Percentiles rank a stretch among this genome's conserved stretches.
These are phyloP conservation scores for Ectropis grisescens DNA, from an alignment of 1,140 invertebrate species.

Conservation along the genomic window DNA sequence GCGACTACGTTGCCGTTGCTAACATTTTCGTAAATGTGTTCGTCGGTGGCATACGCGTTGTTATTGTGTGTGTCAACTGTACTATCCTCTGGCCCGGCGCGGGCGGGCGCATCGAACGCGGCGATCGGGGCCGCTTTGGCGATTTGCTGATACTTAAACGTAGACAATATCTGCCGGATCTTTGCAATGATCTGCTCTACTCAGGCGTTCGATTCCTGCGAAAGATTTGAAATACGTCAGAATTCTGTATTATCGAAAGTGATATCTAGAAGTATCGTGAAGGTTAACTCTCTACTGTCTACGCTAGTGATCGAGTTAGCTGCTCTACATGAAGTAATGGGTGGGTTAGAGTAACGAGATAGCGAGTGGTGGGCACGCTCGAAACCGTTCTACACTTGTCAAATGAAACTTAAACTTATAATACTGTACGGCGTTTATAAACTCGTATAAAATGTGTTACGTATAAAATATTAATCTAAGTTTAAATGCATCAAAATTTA, in stretches of 20 bases:
- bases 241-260: slow-evolving; percentile 25
- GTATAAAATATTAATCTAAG: slow-evolving; percentile 59
- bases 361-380: slow-evolving; percentile 20
- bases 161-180: slow-evolving; percentile 80
- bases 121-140: slow-evolving; percentile 67
- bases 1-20: slow-evolving; percentile 53
- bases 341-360: slow-evolving; percentile 8
- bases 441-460: slow-evolving; percentile 59
- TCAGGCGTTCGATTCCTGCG: slow-evolving; percentile 82
- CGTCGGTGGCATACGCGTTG: slow-evolving; percentile 21
- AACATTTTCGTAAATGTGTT: slow-evolving; percentile 50
- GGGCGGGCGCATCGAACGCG: slow-evolving; percentile 40
- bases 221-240: slow-evolving; percentile 63
- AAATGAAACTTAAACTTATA: slow-evolving; percentile 36
- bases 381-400: slow-evolving; percentile 14
- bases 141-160: slow-evolving; percentile 79
- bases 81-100: slow-evolving; percentile 38
- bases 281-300: slow-evolving; percentile 31
- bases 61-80: slow-evolving; percentile 41
- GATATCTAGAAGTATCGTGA: slow-evolving; percentile 34
- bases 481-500: slow-evolving; percentile 66
- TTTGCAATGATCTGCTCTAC: slow-evolving; percentile 84
- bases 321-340: slow-evolving; percentile 24
- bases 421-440: slow-evolving; percentile 55
- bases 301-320: slow-evolving; percentile 40